Evolutionary conservation across 2,888 invertebrate genomes (phyloP).

Genomic region (Ophion obscuratus): DNA sequence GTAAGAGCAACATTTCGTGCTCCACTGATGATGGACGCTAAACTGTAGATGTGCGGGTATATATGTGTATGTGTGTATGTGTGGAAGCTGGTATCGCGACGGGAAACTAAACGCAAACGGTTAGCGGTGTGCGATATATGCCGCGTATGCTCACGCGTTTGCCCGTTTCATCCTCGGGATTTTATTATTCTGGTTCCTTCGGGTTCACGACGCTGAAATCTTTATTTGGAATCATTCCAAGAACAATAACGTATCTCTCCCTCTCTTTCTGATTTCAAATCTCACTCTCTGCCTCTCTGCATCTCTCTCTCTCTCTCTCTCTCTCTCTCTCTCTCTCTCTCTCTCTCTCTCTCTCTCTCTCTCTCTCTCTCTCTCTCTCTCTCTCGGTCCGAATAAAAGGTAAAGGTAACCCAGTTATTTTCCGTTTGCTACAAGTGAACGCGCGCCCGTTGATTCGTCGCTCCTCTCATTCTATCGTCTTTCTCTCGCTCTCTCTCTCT

Average conservation of each 20-base stretch:
- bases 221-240: constrained; percentile 84
- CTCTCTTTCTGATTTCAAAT: constrained; percentile 58
- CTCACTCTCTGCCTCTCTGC: constrained; percentile 54
- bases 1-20: constrained; percentile 53
- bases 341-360: constrained; percentile 62
- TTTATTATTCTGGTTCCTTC: constrained; percentile 83
- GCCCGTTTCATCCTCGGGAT: constrained; percentile 67
- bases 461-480: not conserved
- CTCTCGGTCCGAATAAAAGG: constrained; percentile 80
- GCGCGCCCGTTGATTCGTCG: constrained; percentile 59
- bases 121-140: constrained; percentile 70
- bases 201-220: constrained; percentile 80
- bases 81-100: constrained; percentile 40
- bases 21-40: constrained; percentile 52
- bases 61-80: not conserved
- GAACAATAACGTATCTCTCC: constrained; percentile 82
- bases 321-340: constrained; percentile 61
- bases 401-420: constrained; percentile 84
- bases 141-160: constrained; percentile 48
- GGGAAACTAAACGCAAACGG: constrained; percentile 74
- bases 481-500: constrained; percentile 36
- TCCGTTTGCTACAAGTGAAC: constrained; percentile 79
- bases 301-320: constrained; percentile 56
- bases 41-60: constrained; percentile 7
- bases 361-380: constrained; percentile 60